Base-by-base conservation (phyloP, 2,888 invertebrate genomes). In the Caenorhabditis wallacei region DNA sequence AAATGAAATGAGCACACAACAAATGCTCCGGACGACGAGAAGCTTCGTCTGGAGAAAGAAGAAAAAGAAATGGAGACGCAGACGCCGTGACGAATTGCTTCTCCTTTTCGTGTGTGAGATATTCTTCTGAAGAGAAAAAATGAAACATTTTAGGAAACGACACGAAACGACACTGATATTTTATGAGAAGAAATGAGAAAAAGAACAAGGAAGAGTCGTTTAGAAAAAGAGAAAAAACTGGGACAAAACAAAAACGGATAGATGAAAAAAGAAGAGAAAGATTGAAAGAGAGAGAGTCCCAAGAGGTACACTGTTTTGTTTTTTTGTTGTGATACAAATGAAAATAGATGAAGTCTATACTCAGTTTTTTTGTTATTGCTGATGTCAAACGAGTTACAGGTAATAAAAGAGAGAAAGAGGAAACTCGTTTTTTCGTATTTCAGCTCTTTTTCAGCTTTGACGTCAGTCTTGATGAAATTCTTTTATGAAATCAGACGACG, bases 201-300 rank as follows among this genome's bases (percentile, higher is more conserved):
- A 63, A 24, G n/a, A 40, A 46, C 57, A 46, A 69, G 40, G 51
- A 54, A 61, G 72, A 72, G 72, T 57, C 61, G 59, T 63, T 59
- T 46, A 59, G 80, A 68, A 37, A 59, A 66, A 53, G 46, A 22
- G 24, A 54, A 16, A 68, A 53, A 51, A 57, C 66, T 57, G 66
- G 57, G 57, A 75, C 75, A 75, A 57, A 75, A 75, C 75, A 75
- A 75, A 74, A 75, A 74, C 69, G 57, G 80, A 75, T 74, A 61
- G 80, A 63, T n/a, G 56, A 53, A 51, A 20, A 64, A 35, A 40
- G 54, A 26, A 43, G 46, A 37, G 10, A 61, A n/a, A 54, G 18
- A 61, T 43, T 63, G 54, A 54, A 30, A 53, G 46, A 11, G 18
- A 72, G 72, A 63, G 56, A 54, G 22, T 46, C 43, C 66, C 75